phyloP scores from a whole-genome alignment of 2,888 invertebrate genomes.

The Drosophila phalerata region DNA sequence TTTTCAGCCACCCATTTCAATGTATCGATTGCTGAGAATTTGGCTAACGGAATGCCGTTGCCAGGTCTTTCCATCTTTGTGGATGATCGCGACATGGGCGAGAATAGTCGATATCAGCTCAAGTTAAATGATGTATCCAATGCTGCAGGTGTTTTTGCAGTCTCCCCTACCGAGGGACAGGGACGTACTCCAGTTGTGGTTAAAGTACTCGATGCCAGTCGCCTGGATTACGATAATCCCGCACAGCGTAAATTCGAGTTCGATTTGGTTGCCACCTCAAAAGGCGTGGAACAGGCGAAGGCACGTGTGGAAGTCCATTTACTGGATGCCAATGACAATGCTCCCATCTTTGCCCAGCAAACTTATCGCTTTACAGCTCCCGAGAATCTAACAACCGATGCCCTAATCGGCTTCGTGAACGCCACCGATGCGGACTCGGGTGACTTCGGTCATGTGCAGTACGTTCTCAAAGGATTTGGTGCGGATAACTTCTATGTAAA shows the following conservation, averaged over 20 bases:
- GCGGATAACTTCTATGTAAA: slow-evolving; percentile 91
- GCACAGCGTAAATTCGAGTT: slow-evolving; percentile 88
- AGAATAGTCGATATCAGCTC: slow-evolving; percentile 90
- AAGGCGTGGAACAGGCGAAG: slow-evolving; percentile 87
- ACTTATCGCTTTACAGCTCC: slow-evolving; percentile 89
- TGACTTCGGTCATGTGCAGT: slow-evolving; percentile 90
- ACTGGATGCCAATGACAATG: slow-evolving; percentile 92
- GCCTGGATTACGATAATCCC: slow-evolving; percentile 90
- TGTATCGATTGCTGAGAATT: slow-evolving; percentile 91
- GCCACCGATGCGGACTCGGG: slow-evolving; percentile 92
- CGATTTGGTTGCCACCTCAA: slow-evolving; percentile 88
- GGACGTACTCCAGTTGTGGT: slow-evolving; percentile 91
- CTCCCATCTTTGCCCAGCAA: slow-evolving; percentile 89
- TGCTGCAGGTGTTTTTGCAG: slow-evolving; percentile 87
- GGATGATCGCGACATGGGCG: slow-evolving; percentile 90
- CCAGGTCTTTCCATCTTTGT: slow-evolving; percentile 91
- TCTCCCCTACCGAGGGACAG: slow-evolving; percentile 89
- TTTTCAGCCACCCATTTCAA: slow-evolving; percentile 89
- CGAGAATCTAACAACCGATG: slow-evolving; percentile 89
- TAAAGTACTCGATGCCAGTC: slow-evolving; percentile 88
- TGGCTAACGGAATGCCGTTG: slow-evolving; percentile 89
- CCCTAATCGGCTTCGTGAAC: slow-evolving; percentile 88
- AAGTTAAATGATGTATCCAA: slow-evolving; percentile 88
- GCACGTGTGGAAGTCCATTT: slow-evolving; percentile 89
- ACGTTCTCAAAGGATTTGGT: slow-evolving; percentile 92